Base-by-base conservation (phyloP, 1,140 invertebrate species). In the Scaptomyza graminum region DNA sequence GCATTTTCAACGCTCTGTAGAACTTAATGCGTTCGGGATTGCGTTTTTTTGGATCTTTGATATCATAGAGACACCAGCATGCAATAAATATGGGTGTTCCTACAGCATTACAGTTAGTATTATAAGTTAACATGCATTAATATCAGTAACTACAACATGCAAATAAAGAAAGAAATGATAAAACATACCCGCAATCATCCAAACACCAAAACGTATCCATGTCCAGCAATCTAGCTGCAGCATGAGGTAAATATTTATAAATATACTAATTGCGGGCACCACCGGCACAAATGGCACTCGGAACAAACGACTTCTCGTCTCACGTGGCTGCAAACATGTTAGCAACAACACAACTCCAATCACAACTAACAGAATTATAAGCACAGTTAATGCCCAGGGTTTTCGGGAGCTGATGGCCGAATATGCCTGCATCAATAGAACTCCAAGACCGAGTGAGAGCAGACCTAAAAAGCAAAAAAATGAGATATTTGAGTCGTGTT, bases 161-260 rank as follows among this genome's bases (percentile, higher is more conserved):
- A 81, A 52, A 52, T 28, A 9, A 15, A 12, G 0, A 6, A 11
- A 7, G 8, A 49, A 56, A 28, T 13, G 18, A 4, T n/a, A 7
- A 11, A 4, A 82, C 93, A 92, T 76, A 94, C 94, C 94, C 59
- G 94, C 88, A 39, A 91, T 74, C 92, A 96, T 93, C 96, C 96
- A 96, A 13, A 96, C 92, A 9, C 89, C 93, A 76, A 96, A 95
- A 64, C 95, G 92, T 44, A 96, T 93, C 96, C 96, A 96, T 2
- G 96, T 96, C 31, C 93, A 90, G 9, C 79, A 70, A 61, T 95
- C 94, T 56, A 96, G 92, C 77, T 94, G 94, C 51, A 95, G 89
- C 95, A 96, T 96, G 12, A 96, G 92, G 71, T 95, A 95, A 28
- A 95, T 93, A 84, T 96, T 96, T 25, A 95, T 93, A 25, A 95